phyloP scores from a whole-genome alignment of 2,888 invertebrate species.

The Drosophila greeni region DNA sequence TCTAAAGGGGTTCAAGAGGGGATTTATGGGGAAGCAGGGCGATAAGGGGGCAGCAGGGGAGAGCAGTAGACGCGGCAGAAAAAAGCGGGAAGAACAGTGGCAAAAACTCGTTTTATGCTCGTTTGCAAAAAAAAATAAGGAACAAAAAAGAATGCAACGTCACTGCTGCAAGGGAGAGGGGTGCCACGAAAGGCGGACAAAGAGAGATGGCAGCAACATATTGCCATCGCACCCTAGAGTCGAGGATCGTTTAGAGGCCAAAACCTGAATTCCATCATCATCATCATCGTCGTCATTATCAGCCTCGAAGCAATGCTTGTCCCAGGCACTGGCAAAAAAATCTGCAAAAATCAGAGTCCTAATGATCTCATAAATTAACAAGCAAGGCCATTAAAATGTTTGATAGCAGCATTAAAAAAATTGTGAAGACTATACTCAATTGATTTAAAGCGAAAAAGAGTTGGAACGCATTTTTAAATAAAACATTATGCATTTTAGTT shows the following conservation, averaged over 20 bases:
- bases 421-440: not conserved
- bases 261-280: conserved; percentile 57
- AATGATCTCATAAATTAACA: not conserved
- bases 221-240: conserved; percentile 26
- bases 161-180: conserved; percentile 38
- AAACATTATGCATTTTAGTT: too few relatives aligned
- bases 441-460: not conserved
- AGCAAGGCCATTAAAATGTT: not conserved
- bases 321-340: conserved; percentile 17
- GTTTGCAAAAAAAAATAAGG: conserved; percentile 31
- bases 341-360: not conserved
- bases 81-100: conserved; percentile 45
- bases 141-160: conserved; percentile 59
- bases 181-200: conserved; percentile 7
- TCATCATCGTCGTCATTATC: conserved; percentile 37
- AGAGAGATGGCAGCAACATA: conserved; percentile 13
- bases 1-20: not conserved
- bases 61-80: conserved; percentile 18
- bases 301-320: conserved; percentile 19
- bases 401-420: not conserved
- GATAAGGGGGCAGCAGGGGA: conserved; percentile 3
- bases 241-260: conserved; percentile 41
- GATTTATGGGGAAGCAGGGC: not conserved
- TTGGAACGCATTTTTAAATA: too few relatives aligned
- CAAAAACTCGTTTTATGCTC: conserved; percentile 60